Base-by-base conservation (phyloP, 2,797 vertebrate genomes). In the Poeciliopsis infans region DNA sequence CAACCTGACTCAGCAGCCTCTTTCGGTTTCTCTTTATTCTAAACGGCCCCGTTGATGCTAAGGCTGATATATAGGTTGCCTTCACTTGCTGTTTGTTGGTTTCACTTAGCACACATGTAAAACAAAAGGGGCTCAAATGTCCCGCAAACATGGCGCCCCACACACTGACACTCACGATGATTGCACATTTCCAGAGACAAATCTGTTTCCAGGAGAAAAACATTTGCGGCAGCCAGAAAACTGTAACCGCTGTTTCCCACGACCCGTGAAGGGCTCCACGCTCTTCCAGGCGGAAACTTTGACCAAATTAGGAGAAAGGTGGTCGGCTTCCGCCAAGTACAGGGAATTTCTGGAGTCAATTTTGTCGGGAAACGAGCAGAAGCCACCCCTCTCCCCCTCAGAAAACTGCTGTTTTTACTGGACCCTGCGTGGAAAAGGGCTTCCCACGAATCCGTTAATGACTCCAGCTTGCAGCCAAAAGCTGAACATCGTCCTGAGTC, bases 21-120 rank as follows among this genome's bases (percentile, higher is more conserved):
- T 96, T 96, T 96, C 94, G 70, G 84, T 96, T 96, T 96, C 95
- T 36, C 70, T 93, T 96, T 96, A 89, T 94, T 92, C 78, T 93
- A 95, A 96, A 95, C 49, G 12, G 74, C 45, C 51, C 76, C 6
- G 0, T 74, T 87, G 41, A 47, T 69, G 77, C 82, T 73, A 87
- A 61, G 4, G n/a, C 46, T 0, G 1, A 1, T 12, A 1, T 12
- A 0, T 0, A n/a, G 72, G 83, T 28, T 72, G 83, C 84, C 3
- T 88, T 87, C 83, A 74, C 0, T 7, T 25, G 75, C 18, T 16
- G 5, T n/a, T 11, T 3, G 82, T 59, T 41, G n/a, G 3, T 78
- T 80, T 73, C 71, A 39, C 3, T 25, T 31, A 25, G 4, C 7
- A 11, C 0, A n/a, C 3, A 10, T 2, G 45, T 47, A 43, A 25